Evolutionary conservation across 2,797 vertebrate species (phyloP).

Genomic region (Pempheris klunzingeri): DNA sequence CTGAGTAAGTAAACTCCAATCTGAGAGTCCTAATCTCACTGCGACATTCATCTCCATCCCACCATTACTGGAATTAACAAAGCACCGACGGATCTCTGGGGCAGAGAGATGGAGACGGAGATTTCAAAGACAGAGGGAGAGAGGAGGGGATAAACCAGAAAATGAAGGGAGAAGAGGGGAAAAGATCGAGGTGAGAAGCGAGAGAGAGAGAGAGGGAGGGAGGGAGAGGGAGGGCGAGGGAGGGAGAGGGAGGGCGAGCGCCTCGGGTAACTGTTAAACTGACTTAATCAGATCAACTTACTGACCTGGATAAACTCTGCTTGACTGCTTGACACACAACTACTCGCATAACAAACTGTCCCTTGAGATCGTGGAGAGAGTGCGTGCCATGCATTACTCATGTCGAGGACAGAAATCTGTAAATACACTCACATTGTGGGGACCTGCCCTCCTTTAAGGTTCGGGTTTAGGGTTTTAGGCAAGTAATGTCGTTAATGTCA

Average conservation of each 20-base stretch:
- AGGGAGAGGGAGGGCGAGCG: background rate
- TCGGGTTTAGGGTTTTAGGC: too few relatives aligned
- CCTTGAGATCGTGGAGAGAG: constrained; percentile 10
- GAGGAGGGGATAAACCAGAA: background rate
- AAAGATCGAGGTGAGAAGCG: background rate
- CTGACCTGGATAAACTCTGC: constrained; percentile 80
- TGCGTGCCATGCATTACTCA: too few relatives aligned
- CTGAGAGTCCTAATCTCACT: constrained; percentile 24
- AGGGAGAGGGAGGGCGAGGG: background rate
- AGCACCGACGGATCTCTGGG: background rate
- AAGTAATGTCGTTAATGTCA: too few relatives aligned
- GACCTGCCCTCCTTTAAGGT: too few relatives aligned
- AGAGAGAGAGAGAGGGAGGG: background rate
- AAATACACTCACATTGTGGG: too few relatives aligned
- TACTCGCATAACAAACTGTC: constrained; percentile 49
- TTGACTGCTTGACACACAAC: constrained; percentile 63
- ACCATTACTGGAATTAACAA: constrained; percentile 38
- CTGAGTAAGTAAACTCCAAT: constrained; percentile 2
- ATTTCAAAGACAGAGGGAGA: constrained; percentile 10
- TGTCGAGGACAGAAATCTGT: too few relatives aligned
- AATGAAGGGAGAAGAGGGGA: background rate
- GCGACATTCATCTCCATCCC: constrained; percentile 13
- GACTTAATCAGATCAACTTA: constrained; percentile 81
- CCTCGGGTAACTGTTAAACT: constrained; percentile 70
- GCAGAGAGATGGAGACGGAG: background rate